phyloP scores from a whole-genome alignment of 2,888 invertebrate genomes.

The Anthophora plumipes region DNA sequence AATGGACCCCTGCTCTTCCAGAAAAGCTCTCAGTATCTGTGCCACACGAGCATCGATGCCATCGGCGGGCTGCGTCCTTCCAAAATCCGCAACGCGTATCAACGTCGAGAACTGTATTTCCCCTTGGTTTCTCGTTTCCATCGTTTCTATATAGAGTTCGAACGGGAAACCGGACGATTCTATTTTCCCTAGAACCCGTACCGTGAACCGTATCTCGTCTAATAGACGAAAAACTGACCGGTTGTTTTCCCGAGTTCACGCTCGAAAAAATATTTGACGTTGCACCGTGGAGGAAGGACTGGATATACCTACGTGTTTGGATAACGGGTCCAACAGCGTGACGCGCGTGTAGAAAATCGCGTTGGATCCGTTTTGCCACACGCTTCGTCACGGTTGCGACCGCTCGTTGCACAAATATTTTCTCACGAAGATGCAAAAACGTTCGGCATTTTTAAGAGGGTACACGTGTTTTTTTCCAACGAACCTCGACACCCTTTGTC shows the following conservation, averaged over 20 bases:
- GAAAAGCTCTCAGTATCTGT: constrained; percentile 83
- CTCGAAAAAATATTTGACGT: constrained; percentile 53
- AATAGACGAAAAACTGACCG: constrained; percentile 34
- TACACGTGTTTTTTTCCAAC: constrained; percentile 12
- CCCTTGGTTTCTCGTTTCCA: no score
- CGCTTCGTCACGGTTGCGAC: constrained; percentile 2
- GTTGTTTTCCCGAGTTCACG: constrained; percentile 43
- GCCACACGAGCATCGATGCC: constrained; percentile 82
- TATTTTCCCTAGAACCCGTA: not conserved
- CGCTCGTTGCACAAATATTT: constrained; percentile 52
- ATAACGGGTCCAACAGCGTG: constrained; percentile 28
- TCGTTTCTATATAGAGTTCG: no score
- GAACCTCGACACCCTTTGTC: constrained; percentile 3
- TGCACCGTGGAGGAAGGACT: constrained; percentile 10
- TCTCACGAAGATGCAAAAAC: constrained; percentile 33
- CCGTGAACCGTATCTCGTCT: not conserved
- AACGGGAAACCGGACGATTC: not conserved
- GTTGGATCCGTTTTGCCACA: constrained; percentile 30
- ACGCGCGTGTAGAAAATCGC: constrained; percentile 38
- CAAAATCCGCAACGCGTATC: constrained; percentile 70
- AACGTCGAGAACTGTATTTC: not conserved
- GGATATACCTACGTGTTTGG: constrained; percentile 41
- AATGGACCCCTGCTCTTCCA: constrained; percentile 83
- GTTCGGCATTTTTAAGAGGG: constrained; percentile 40
- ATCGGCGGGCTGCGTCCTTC: constrained; percentile 76